Evolutionary conservation across 2,888 invertebrate species (phyloP).

Genomic region (Mycalesis mineus): DNA sequence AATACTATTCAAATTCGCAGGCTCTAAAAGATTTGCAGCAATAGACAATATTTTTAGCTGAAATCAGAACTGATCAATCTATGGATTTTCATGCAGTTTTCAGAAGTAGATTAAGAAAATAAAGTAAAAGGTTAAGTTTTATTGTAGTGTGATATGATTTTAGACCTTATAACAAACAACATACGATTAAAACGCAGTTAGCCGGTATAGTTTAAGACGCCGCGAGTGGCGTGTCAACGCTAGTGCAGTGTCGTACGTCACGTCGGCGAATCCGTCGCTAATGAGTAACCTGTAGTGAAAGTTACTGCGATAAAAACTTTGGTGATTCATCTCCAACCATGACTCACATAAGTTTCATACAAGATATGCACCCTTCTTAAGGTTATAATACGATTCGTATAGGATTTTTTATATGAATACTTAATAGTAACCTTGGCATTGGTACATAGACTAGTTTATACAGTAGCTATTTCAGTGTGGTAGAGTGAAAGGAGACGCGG

Average conservation of each 20-base stretch:
- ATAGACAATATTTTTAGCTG: too few relatives aligned
- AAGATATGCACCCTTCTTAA: conserved; percentile 11
- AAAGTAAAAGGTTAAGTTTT: too few relatives aligned
- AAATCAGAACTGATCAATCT: too few relatives aligned
- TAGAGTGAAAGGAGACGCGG: conserved; percentile 35
- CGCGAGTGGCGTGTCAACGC: too few relatives aligned
- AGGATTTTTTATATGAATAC: conserved; percentile 4
- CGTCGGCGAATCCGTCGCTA: conserved; percentile 16
- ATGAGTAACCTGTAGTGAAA: conserved; percentile 28
- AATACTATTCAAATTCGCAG: too few relatives aligned
- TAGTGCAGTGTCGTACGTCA: conserved; percentile 14
- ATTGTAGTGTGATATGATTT: background rate
- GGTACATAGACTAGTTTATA: conserved; percentile 11
- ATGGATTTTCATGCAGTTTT: too few relatives aligned
- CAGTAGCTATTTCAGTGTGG: conserved; percentile 31
- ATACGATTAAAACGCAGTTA: background rate
- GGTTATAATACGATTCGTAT: conserved; percentile 19
- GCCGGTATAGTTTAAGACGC: background rate
- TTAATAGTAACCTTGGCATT: conserved; percentile 48
- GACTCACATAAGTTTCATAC: conserved; percentile 28
- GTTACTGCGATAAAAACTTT: conserved; percentile 24
- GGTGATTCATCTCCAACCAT: conserved; percentile 29
- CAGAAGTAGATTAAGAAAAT: too few relatives aligned
- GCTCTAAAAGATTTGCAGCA: too few relatives aligned
- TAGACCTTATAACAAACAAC: background rate